Evolutionary conservation across 2,797 vertebrate genomes (phyloP), one percentile per base, ranked within the genome.

Genomic region (Galago senegalensis): DNA sequence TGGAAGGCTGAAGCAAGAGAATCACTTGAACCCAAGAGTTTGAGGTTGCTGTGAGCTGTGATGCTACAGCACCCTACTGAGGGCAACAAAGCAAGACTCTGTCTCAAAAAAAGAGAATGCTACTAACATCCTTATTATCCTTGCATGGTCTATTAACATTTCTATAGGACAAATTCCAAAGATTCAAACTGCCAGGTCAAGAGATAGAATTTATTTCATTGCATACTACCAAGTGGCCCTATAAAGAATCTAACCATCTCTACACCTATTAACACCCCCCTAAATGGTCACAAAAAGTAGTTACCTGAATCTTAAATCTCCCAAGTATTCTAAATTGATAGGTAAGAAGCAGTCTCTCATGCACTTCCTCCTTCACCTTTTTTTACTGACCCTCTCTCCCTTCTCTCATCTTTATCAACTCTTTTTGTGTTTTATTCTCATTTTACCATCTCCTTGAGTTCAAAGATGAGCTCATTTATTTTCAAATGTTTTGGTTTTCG

Each of bases 401-500:
- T 84, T 40, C 60, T 65, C 72, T 60, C 29, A 40, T 31, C 43
- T 79, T 21, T 27, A 49, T 21, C 61, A 76, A 40, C 75, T 82
- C 29, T 29, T 43, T 73, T 43, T 61, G 29, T 16, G 7, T 82
- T 81, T 63, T 81, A 81, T 46, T 82, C 37, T 76, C 29, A 76
- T 76, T 76, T 82, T 43, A 77, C 49, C 53, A 21, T 69, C n/a
- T 67, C 58, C 37, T 60, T 72, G 73, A 70, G 14, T 34, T 76
- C n/a, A 61, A 84, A 94, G 18, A 43, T 90, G 60, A n/a, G 25
- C 11, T 40, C 40, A 61, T 29, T 81, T 82, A 93, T 65, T 83
- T 65, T 83, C 70, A 89, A 83, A 89, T 58, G 37, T 69, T 88
- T 21, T 83, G 23, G 43, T 81, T 94, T 83, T 69, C 60, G 34